Evolutionary conservation across 2,113 vertebrate species (phyloP).

Genomic region (Nothocercus julius): DNA sequence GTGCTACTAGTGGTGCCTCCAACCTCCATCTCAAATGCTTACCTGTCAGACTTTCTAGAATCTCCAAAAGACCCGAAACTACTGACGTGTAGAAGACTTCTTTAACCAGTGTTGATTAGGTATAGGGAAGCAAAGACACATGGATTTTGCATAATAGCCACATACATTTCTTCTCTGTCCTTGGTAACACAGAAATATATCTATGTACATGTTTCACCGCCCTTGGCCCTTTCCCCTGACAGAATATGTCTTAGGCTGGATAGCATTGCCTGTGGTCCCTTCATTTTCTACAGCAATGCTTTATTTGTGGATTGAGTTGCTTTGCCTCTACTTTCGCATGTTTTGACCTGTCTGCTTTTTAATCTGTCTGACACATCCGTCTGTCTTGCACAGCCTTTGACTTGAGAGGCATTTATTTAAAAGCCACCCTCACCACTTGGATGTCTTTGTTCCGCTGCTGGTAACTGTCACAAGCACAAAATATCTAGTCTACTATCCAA

Average conservation of each 20-base stretch:
- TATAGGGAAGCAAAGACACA: background rate
- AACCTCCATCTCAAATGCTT: accelerated
- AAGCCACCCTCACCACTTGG: background rate
- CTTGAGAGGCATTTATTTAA: background rate
- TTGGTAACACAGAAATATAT: background rate
- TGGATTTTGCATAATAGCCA: background rate
- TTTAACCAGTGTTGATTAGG: background rate
- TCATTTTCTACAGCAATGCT: background rate
- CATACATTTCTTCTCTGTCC: background rate
- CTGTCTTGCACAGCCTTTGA: background rate
- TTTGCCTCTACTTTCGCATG: background rate
- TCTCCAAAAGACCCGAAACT: background rate
- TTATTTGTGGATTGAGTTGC: background rate
- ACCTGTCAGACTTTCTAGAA: accelerated
- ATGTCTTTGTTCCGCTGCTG: background rate
- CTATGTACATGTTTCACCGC: background rate
- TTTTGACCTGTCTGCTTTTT: background rate
- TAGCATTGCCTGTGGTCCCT: background rate
- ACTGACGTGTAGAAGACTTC: background rate
- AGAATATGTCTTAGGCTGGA: background rate
- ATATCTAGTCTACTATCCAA: background rate
- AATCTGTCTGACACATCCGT: background rate
- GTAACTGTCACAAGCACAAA: background rate
- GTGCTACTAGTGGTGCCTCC: background rate
- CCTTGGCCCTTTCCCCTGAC: background rate